A percentile compares a stretch with the other conserved stretches of the same genome.
Evolutionary conservation across 2,113 vertebrate genomes (phyloP).

Genomic region (Acrocephalus arundinaceus): DNA sequence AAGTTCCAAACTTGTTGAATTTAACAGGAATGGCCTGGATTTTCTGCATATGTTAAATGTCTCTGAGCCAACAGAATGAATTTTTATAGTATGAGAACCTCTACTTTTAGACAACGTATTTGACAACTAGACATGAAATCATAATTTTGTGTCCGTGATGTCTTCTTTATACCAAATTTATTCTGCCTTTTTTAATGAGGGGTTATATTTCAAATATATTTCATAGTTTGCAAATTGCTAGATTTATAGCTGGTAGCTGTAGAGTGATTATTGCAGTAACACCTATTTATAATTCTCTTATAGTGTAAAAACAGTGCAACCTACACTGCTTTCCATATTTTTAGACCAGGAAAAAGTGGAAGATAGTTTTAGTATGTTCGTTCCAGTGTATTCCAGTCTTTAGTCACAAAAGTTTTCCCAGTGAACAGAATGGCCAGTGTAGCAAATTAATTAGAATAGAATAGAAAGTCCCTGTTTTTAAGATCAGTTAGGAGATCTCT

Average conservation of each 20-base stretch:
- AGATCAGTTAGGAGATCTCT: background rate
- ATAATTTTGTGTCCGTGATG: background rate
- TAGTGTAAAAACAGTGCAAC: background rate
- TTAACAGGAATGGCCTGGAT: background rate
- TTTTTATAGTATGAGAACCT: background rate
- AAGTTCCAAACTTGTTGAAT: conserved; percentile 16
- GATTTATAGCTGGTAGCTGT: background rate
- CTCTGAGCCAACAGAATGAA: background rate
- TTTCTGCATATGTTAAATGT: background rate
- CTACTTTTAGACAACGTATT: background rate
- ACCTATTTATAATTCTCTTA: background rate
- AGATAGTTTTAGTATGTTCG: background rate
- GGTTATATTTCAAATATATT: background rate
- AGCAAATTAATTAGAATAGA: background rate
- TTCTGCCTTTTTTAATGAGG: background rate
- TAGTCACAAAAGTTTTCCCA: background rate
- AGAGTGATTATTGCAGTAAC: background rate
- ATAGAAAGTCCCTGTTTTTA: background rate
- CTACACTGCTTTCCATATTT: background rate
- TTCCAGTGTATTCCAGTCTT: background rate
- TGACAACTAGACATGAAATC: background rate
- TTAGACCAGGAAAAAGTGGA: background rate
- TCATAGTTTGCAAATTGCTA: background rate
- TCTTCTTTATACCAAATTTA: background rate
- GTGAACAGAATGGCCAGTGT: background rate